Base-by-base conservation (phyloP, 2,888 invertebrate species). In the Spilarctia lutea region DNA sequence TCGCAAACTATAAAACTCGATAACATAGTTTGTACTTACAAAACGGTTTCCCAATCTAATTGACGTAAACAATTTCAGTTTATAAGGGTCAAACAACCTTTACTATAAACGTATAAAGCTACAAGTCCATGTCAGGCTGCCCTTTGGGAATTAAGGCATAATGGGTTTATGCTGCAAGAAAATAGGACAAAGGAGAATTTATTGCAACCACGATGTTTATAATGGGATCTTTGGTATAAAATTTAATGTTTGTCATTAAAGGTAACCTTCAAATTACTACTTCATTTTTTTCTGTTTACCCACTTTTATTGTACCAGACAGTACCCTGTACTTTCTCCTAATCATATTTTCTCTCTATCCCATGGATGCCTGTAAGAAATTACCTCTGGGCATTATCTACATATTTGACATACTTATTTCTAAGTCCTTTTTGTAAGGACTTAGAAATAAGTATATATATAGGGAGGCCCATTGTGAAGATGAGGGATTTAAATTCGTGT, bases 121-220 rank as follows among this genome's bases (percentile, higher is more conserved):
- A 65, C 63, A 27, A 74, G 60, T 72, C 67, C 65, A 56, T 71
- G 75, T 72, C 73, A 68, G 67, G 67, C 13, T 30, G 6, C 35
- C 79, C 74, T 71, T 68, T 73, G 75, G 56, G 78, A 56, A 77
- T 84, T 75, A 79, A 78, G 73, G 75, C 73, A 80, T 83, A 82
- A 82, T 83, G 69, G 75, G 63, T 66, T 73, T 78, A 73, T 71
- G 79, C 75, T 78, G 35, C 13, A 68, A 66, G 76, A 66, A 60
- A 73, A 35, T 39, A 66, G 71, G 67, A 45, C 71, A 7, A 27
- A 45, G n/a, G 24, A 24, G 52, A 79, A 83, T 81, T 79, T 81
- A 80, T 81, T 75, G 67, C 6, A 71, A 67, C 63, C 30, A 30
- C 68, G 71, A 69, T 71, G 52, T 72, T 70, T 30, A 52, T 68